Percentiles rank a stretch among this genome's conserved stretches.
These are phyloP conservation scores for Hippocampus mohnikei DNA, from an alignment of 2,113 vertebrate genomes.

Conservation along the genomic window DNA sequence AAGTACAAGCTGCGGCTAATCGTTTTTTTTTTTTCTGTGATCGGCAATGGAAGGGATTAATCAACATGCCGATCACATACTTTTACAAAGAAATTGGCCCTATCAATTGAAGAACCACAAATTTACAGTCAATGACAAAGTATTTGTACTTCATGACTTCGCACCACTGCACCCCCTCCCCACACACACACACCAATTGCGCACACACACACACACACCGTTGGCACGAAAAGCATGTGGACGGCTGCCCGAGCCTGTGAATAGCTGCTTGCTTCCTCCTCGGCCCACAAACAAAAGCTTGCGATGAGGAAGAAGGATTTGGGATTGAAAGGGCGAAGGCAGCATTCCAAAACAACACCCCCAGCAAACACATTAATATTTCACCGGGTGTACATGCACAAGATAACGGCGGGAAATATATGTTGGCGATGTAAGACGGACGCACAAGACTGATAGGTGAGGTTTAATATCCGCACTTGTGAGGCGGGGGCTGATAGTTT, in stretches of 20 bases:
- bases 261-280: slow-evolving; percentile 32
- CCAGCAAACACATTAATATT: slow-evolving; percentile 59
- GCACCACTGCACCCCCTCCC: background rate
- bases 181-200: background rate
- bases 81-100: too few relatives aligned
- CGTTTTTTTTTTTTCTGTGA: too few relatives aligned
- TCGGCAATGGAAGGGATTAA: too few relatives aligned
- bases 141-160: background rate
- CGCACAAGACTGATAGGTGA: slow-evolving; percentile 36
- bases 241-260: slow-evolving; percentile 27
- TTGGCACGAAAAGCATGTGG: slow-evolving; percentile 1
- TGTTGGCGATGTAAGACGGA: slow-evolving; percentile 42
- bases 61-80: too few relatives aligned
- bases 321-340: slow-evolving; percentile 18
- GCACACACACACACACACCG: background rate
- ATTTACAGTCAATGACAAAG: background rate
- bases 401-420: slow-evolving; percentile 33
- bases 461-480: slow-evolving; percentile 62
- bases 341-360: slow-evolving; percentile 54
- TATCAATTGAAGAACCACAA: too few relatives aligned
- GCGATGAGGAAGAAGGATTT: slow-evolving; percentile 12
- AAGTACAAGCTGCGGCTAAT: too few relatives aligned
- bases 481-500: slow-evolving; percentile 2
- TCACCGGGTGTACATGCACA: slow-evolving; percentile 23
- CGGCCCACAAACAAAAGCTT: slow-evolving; percentile 50